Conservation (phyloP, 1,140 invertebrate species). For the Popillia japonica region DNA sequence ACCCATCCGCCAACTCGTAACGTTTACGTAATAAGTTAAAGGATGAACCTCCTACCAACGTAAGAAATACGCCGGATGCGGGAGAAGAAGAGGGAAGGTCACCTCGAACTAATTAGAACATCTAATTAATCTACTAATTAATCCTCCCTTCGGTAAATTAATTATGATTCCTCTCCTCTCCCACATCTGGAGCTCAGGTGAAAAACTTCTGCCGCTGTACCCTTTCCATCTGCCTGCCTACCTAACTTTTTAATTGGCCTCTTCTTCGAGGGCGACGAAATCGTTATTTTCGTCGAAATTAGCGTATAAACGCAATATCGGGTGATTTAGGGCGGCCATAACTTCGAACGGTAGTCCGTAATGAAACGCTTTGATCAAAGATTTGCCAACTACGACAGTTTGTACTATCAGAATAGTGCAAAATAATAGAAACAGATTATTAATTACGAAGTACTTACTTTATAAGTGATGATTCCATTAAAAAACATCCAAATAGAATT, state of each 20-base stretch:
- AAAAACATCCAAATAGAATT: no score
- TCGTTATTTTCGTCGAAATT: conserved; percentile 24
- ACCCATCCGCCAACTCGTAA: no score
- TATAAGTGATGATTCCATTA: no score
- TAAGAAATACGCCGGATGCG: not conserved
- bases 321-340: conserved; percentile 10
- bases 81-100: not conserved
- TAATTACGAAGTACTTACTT: no score
- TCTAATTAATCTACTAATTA: conserved; percentile 30
- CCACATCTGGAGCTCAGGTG: not conserved
- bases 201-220: no score
- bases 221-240: not conserved
- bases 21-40: no score
- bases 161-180: conserved; percentile 18
- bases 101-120: conserved; percentile 11
- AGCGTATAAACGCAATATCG: conserved; percentile 32
- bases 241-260: conserved; percentile 31
- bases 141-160: conserved; percentile 24
- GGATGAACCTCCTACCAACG: no score
- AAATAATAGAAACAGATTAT: no score
- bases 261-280: conserved; percentile 17
- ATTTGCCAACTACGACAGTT: not conserved
- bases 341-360: not conserved
- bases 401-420: no score
- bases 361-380: not conserved